Percentiles rank a stretch among this genome's conserved stretches.
Evolutionary conservation across 2,113 vertebrate species (phyloP).

Genomic region (Datnioides undecimradiatus): DNA sequence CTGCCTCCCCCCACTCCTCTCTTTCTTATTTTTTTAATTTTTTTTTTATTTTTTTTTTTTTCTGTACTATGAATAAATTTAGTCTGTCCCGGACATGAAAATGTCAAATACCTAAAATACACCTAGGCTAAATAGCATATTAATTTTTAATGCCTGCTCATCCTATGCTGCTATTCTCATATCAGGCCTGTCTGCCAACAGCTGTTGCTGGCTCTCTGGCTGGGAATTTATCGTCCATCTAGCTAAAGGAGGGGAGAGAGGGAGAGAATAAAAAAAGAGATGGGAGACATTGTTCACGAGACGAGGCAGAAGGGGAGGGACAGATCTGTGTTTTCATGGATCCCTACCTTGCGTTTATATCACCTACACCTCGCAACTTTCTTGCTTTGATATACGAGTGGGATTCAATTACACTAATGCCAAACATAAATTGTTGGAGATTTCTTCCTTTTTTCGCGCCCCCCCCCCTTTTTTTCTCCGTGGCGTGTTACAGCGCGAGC

Average conservation of each 20-base stretch:
- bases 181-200: slow-evolving; percentile 90
- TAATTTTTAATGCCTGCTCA: slow-evolving; percentile 90
- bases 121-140: slow-evolving; percentile 91
- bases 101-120: slow-evolving; percentile 92
- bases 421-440: slow-evolving; percentile 82
- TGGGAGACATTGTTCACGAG: slow-evolving; percentile 73
- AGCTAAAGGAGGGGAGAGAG: slow-evolving; percentile 74
- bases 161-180: slow-evolving; percentile 91
- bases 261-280: slow-evolving; percentile 65
- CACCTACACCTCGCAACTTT: slow-evolving; percentile 67
- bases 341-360: slow-evolving; percentile 74
- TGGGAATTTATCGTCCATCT: slow-evolving; percentile 88
- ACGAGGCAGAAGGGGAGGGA: slow-evolving; percentile 68
- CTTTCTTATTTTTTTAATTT: slow-evolving; percentile 65
- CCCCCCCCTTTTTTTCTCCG: slow-evolving; percentile 33
- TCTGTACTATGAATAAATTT: slow-evolving; percentile 88
- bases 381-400: slow-evolving; percentile 78
- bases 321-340: slow-evolving; percentile 74
- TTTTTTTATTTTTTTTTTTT: slow-evolving; percentile 69
- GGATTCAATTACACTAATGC: slow-evolving; percentile 85
- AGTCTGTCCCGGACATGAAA: slow-evolving; percentile 90
- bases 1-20: slow-evolving; percentile 47
- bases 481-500: slow-evolving; percentile 18
- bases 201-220: slow-evolving; percentile 87
- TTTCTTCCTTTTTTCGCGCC: slow-evolving; percentile 52